A percentile compares a stretch with the other conserved stretches of the same genome.
Evolutionary conservation across 2,888 invertebrate genomes (phyloP).

Genomic region (Pollenia labialis): DNA sequence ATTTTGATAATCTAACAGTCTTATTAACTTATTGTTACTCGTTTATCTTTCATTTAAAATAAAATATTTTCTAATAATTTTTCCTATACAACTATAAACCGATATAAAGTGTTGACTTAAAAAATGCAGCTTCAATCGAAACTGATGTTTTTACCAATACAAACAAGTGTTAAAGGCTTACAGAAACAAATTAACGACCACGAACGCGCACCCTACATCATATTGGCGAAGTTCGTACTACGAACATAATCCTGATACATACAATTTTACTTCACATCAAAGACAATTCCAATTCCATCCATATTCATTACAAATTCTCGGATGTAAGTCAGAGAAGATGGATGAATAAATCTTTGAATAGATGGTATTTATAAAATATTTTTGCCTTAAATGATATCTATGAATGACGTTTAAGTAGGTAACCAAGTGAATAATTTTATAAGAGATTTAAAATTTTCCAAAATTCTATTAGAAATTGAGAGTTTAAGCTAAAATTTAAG

Average conservation of each 20-base stretch:
- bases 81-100: not conserved
- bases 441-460: too few species aligned
- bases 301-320: conserved; percentile 33
- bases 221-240: not conserved
- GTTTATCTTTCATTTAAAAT: conserved; percentile 9
- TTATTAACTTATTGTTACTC: not conserved
- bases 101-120: not conserved
- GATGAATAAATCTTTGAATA: conserved; percentile 22
- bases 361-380: conserved; percentile 19
- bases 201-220: too few species aligned
- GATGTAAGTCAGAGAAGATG: conserved; percentile 14
- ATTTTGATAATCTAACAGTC: conserved; percentile 1
- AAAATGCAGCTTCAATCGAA: conserved; percentile 5
- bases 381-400: conserved; percentile 9
- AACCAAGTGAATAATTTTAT: conserved; percentile 28
- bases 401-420: not conserved
- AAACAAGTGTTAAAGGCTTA: not conserved
- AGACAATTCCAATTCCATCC: conserved; percentile 41
- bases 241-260: not conserved
- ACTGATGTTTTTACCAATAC: conserved; percentile 28
- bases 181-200: not conserved
- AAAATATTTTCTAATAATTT: conserved; percentile 4
- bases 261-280: conserved; percentile 40
- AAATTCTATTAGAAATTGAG: too few species aligned
- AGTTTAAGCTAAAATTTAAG: too few species aligned